Evolutionary conservation across 1,140 invertebrate genomes (phyloP).

Genomic region (Calephelis virginiensis): DNA sequence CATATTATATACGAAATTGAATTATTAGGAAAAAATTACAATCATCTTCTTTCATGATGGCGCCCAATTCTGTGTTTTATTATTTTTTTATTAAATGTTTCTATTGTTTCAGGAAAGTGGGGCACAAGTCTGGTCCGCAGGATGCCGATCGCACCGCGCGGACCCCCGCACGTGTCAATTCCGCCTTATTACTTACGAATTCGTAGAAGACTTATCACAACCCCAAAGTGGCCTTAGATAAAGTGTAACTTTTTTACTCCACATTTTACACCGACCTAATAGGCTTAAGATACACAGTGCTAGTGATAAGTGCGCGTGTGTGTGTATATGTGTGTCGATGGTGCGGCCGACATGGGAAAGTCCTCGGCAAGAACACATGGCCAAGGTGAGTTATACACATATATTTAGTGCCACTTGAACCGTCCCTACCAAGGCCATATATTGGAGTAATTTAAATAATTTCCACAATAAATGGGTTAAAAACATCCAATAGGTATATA

Average conservation of each 20-base stretch:
- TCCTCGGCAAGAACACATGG: conserved; percentile 79
- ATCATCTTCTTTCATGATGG: too few relatives aligned
- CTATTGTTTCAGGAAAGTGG: conserved; percentile 59
- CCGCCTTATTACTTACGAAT: conserved; percentile 56
- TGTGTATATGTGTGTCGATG: conserved; percentile 71
- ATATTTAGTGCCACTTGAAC: not conserved
- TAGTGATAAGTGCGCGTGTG: conserved; percentile 64
- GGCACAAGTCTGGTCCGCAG: conserved; percentile 54
- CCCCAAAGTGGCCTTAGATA: conserved; percentile 71
- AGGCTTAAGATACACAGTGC: conserved; percentile 60
- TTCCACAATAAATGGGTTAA: conserved; percentile 1
- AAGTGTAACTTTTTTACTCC: conserved; percentile 73
- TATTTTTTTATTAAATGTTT: conserved; percentile 1
- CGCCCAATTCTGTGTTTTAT: too few relatives aligned
- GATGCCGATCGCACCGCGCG: conserved; percentile 70
- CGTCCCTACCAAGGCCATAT: not conserved
- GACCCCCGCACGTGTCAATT: conserved; percentile 57
- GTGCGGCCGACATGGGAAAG: conserved; percentile 79
- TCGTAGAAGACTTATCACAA: conserved; percentile 64
- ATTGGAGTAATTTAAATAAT: not conserved
- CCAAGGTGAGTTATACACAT: conserved; percentile 64
- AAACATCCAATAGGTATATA: not conserved
- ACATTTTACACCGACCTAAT: conserved; percentile 71
- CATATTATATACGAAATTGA: too few relatives aligned
- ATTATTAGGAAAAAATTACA: too few relatives aligned